Evolutionary conservation across 92 coral and sea anemone species (phyloP), one percentile per base, ranked within the genome.

Genomic region (Epizoanthus stellaris): DNA sequence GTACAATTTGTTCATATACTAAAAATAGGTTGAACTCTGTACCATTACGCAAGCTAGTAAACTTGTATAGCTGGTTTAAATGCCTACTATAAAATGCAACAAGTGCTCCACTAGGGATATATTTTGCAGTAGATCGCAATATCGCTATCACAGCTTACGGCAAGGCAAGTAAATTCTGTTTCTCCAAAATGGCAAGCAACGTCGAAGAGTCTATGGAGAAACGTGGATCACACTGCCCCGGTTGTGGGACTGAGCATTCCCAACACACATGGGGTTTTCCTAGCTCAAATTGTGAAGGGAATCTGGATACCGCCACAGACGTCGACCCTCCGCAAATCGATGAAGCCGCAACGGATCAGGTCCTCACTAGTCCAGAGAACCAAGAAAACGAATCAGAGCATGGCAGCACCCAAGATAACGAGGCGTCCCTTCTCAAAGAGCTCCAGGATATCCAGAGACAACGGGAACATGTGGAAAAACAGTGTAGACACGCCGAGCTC

Each of bases 211-310:
- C 67, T 61, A 1, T 61, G 67, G 67, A 61, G 67, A 61, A 61
- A 17, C 67, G 67, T 23, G 19, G 0, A 19, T 61, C 21, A 17
- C 4, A 61, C 67, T 61, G 49, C 49, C 9, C 49, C 49, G 49
- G 49, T 45, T 45, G 49, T 45, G 49, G 49, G 36, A 30, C 36
- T 58, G 63, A 58, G n/a, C 63, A 4, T 58, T 58, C 63, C 63
- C 63, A 58, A 58, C 67, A 61, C 25, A 61, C 67, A 61, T 3
- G 67, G 67, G 67, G 23, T 23, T 17, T 61, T 61, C 67, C 67
- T 17, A 61, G 67, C 14, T 23, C 23, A 19, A 17, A 61, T 61
- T 61, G 67, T 17, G 67, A 61, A 61, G 67, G 67, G 23, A n/a
- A 61, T 61, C 19, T 17, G 7, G 67, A 61, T 9, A 61, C 23